Percentiles rank a stretch among this genome's conserved stretches.
Conservation (phyloP, 2,797 vertebrate genomes). For the Sylvia borin region DNA sequence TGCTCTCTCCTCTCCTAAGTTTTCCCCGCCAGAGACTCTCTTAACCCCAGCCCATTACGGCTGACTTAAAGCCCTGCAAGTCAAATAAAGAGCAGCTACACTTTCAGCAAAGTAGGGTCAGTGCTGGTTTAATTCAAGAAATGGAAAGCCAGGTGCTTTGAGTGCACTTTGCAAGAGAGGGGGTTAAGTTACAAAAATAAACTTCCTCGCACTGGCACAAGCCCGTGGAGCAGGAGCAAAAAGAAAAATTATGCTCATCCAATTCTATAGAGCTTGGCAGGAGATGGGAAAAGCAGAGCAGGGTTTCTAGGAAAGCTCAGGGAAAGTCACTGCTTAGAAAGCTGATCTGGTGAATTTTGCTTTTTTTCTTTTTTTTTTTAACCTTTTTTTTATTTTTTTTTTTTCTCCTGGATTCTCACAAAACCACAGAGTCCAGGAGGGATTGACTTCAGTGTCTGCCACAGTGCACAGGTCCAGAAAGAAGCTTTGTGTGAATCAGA, state of each 20-base stretch:
- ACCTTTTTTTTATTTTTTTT: not conserved
- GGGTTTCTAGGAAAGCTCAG: constrained; percentile 61
- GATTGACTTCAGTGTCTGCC: constrained; percentile 25
- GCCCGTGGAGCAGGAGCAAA: not conserved
- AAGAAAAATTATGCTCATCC: constrained; percentile 48
- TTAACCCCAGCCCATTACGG: not conserved
- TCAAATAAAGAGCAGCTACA: constrained; percentile 16
- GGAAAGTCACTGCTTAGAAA: constrained; percentile 58
- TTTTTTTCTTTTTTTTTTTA: not conserved
- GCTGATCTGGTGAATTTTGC: constrained; percentile 49
- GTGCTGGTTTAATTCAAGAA: constrained; percentile 7
- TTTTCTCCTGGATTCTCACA: constrained; percentile 4
- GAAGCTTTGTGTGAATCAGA: not conserved
- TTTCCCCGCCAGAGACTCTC: constrained; percentile 11
- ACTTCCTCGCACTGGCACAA: constrained; percentile 16
- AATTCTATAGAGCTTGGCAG: constrained; percentile 54
- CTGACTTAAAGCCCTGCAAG: not conserved
- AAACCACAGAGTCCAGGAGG: constrained; percentile 31
- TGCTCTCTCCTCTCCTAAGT: not conserved
- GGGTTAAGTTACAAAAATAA: constrained; percentile 65
- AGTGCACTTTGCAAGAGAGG: constrained; percentile 46
- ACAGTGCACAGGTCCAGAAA: not conserved
- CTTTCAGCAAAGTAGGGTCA: not conserved
- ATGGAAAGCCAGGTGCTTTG: constrained; percentile 35
- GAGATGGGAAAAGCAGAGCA: constrained; percentile 63